Conservation (phyloP, 2,113 vertebrate genomes). For the Phainopepla nitens region DNA sequence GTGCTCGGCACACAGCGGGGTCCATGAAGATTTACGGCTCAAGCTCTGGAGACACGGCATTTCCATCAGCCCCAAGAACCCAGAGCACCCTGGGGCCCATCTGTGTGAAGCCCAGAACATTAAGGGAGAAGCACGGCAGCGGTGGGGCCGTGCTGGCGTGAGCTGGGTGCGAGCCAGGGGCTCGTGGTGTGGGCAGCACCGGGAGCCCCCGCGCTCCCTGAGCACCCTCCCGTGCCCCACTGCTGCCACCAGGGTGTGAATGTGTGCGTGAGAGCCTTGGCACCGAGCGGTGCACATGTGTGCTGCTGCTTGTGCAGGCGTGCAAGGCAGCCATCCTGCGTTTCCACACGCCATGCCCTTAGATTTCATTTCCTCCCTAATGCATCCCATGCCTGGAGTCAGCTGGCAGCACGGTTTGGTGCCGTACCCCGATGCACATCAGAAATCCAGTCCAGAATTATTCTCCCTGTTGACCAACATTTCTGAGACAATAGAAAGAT, state of each 20-base stretch:
- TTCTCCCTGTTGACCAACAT: conserved; percentile 47
- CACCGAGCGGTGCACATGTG: background rate
- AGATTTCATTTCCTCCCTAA: background rate
- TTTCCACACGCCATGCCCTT: background rate
- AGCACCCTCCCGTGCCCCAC: rapidly evolving
- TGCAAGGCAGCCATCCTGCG: background rate
- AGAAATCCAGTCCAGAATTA: conserved; percentile 35
- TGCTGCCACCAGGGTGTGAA: rapidly evolving
- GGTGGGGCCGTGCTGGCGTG: background rate
- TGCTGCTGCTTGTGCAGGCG: background rate
- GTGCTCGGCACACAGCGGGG: rapidly evolving
- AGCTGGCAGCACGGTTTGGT: background rate
- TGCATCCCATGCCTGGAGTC: conserved; percentile 1
- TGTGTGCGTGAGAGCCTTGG: background rate
- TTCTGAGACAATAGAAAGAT: conserved; percentile 54
- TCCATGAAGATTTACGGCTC: background rate
- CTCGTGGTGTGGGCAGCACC: rapidly evolving
- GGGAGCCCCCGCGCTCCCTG: background rate
- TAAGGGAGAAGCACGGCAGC: rapidly evolving
- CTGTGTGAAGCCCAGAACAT: background rate
- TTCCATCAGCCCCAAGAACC: background rate
- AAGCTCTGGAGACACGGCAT: background rate
- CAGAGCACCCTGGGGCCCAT: background rate
- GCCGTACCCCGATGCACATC: background rate
- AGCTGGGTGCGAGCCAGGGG: background rate